Conservation (phyloP, 2,888 invertebrate species). For the Rhopalosiphum nymphaeae region DNA sequence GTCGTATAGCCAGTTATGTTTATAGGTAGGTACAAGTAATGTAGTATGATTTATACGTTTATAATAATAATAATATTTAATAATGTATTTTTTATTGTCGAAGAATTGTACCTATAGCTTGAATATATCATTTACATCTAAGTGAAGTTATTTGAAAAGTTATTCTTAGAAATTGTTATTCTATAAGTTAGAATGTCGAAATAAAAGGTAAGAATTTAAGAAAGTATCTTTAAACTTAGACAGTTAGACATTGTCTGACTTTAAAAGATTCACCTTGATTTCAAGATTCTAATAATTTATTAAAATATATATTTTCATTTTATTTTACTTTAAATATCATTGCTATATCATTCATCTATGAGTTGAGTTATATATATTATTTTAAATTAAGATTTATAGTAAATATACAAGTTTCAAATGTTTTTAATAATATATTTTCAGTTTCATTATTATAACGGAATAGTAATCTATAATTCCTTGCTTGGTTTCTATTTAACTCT, state of each 20-base stretch:
- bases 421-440: not conserved
- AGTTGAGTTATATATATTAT: not conserved
- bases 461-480: not conserved
- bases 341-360: not conserved
- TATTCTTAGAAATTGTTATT: not conserved
- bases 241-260: not conserved
- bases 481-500: not conserved
- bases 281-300: constrained; percentile 1
- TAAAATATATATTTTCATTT: not conserved
- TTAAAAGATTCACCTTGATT: not conserved
- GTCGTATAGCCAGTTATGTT: not conserved
- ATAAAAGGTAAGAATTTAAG: constrained; percentile 34
- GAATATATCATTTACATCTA: not conserved
- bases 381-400: not conserved
- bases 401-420: not conserved
- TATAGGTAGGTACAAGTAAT: not conserved
- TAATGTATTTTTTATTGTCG: not conserved
- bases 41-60: not conserved
- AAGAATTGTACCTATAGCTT: not conserved
- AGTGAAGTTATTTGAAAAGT: not conserved
- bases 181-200: not conserved
- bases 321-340: not conserved
- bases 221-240: not conserved
- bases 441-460: not conserved
- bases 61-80: not conserved